Base-by-base conservation (phyloP, 2,888 invertebrate genomes). In the Listrodromus nycthemerus region DNA sequence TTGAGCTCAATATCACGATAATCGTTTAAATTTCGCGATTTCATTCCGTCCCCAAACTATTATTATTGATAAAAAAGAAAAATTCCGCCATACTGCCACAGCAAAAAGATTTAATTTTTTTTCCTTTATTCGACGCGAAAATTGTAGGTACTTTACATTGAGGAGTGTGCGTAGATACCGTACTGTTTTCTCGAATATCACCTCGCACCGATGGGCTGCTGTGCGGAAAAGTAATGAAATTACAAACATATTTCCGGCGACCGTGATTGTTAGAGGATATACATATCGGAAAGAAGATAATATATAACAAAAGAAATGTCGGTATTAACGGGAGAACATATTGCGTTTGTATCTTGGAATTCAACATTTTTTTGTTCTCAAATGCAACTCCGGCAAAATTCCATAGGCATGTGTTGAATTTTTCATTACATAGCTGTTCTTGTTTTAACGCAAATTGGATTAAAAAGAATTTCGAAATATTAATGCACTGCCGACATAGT, bases 11-110 rank as follows among this genome's bases (percentile, higher is more conserved):
- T 50, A 21, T 70, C 52, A 19, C 41, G 41, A 45, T 45, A 45
- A 45, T 45, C 37, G 37, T 69, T 63, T 77, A 50, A 21, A 50
- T 73, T 24, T 45, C 69, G 58, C 66, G 45, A 66, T 75, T 63
- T 19, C 45, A 27, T 67, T 66, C 41, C 16, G 37, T 65, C 30
- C 37, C 41, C 65, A 33, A 69, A 33, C 33, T 77, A 30, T 10
- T 66, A 70, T 69, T 33, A 71, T 71, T 76, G 76, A 24, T 75
- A 58, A 71, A 48, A 48, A 10, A 21, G 66, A 48, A 61, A 27
- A 70, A 48, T 70, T 33, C 45, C 65, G 33, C 74, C 50, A 71
- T 80, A 83, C 80, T 83, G 83, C 83, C 79, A 76, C 52, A 63
- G 66, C 24, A 3, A 55, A 71, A 30, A 50, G 52, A 63, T 16